A percentile compares a stretch with the other conserved stretches of the same genome.
phyloP scores from a whole-genome alignment of 2,888 invertebrate species.

The Brenthis daphne region DNA sequence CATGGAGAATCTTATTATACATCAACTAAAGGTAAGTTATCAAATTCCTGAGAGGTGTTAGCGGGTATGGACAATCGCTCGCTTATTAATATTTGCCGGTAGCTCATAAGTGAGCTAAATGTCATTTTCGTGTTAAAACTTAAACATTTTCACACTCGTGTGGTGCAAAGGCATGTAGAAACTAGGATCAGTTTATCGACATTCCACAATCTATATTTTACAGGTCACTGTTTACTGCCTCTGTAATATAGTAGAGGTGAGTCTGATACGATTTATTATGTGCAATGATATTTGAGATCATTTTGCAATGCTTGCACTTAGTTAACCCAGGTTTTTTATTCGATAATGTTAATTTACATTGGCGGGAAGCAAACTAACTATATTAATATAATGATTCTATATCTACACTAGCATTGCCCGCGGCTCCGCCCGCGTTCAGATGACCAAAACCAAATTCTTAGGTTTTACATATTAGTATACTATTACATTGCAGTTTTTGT shows the following conservation, averaged over 20 bases:
- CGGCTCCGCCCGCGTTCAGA: too few species aligned
- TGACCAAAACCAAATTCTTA: too few species aligned
- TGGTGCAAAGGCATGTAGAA: slow-evolving; percentile 4
- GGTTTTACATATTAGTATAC: too few species aligned
- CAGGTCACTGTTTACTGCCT: slow-evolving; percentile 15
- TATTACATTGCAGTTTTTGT: too few species aligned
- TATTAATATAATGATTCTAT: too few species aligned
- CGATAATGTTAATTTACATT: too few species aligned
- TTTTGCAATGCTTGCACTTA: neutral
- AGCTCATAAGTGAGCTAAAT: neutral
- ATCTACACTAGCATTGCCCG: too few species aligned
- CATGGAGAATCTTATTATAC: too few species aligned
- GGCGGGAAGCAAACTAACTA: too few species aligned
- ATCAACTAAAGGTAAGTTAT: too few species aligned
- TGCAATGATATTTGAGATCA: slow-evolving; percentile 16
- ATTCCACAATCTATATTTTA: slow-evolving; percentile 4
- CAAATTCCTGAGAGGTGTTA: too few species aligned
- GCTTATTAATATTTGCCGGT: neutral
- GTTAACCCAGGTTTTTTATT: too few species aligned
- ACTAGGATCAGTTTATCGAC: neutral
- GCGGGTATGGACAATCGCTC: neutral
- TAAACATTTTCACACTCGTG: slow-evolving; percentile 8
- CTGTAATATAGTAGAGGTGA: slow-evolving; percentile 8
- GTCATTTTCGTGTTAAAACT: neutral
- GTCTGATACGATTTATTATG: slow-evolving; percentile 1